Evolutionary conservation across 2,888 invertebrate genomes (phyloP), one percentile per base, ranked within the genome.

Genomic region (Andrena hattorfiana): DNA sequence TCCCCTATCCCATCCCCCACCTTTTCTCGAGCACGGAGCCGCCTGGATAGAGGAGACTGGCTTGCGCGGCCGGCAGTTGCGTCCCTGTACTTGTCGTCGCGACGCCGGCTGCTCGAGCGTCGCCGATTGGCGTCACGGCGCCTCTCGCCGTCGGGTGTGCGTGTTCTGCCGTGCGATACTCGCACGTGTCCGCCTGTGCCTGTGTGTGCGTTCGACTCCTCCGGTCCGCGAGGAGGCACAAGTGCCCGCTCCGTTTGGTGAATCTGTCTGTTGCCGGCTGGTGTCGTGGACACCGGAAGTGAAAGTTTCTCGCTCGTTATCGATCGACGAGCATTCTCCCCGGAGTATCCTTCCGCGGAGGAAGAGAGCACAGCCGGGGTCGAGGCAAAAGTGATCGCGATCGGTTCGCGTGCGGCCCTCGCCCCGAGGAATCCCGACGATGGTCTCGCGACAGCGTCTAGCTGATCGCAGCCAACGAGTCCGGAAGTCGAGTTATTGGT

Each of bases 41-140:
- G 49, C 10, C 23, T 30, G 71, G 73, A 32, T 74, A 77, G 73
- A 83, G 85, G 80, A 80, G 79, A 74, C 80, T 80, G 77, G 85
- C 78, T 73, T 70, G 70, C 54, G 71, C 70, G 62, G 59, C 81
- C 79, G 69, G 67, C 84, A 89, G 89, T 89, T 82, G 86, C 85
- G 88, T 87, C 74, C 70, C 67, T 77, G 86, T 78, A 75, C 85
- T 85, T 74, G 62, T 69, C 89, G 91, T 90, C 88, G 91, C 90
- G 90, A 86, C 92, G 92, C 91, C 89, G 90, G 88, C 88, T 91
- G 91, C 86, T 89, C 89, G 90, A 90, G 89, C 91, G 90, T 90
- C 92, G 91, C 90, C 92, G 90, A 88, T 90, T 84, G 89, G 89
- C 90, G 92, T 91, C 83, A 59, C 86, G 88, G 77, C 88, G 86